Conservation (phyloP, 2,797 vertebrate genomes). For the Chrysocyon brachyurus region DNA sequence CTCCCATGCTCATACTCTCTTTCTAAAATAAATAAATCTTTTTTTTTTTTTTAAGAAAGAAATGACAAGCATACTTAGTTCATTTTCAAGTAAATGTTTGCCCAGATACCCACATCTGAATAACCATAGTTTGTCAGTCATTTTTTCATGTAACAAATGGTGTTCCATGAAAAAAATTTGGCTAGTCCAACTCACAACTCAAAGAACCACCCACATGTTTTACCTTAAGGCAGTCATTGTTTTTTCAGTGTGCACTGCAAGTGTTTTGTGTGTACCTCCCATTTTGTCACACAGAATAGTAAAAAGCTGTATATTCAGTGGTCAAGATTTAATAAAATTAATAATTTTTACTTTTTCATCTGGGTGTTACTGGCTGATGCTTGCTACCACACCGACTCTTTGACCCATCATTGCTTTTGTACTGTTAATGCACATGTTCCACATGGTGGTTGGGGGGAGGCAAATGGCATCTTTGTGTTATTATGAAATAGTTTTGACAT, state of each 20-base stretch:
- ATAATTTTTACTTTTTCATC: neutral
- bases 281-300: neutral
- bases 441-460: neutral
- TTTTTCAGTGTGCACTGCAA: neutral
- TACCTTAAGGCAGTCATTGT: neutral
- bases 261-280: neutral
- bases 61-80: neutral
- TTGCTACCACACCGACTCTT: neutral
- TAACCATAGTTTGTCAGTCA: neutral
- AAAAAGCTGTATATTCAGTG: neutral
- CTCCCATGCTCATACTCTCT: neutral
- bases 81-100: slow-evolving; percentile 6
- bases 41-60: neutral
- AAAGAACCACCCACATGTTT: neutral
- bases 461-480: neutral
- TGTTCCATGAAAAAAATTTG: neutral
- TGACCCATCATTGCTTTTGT: neutral
- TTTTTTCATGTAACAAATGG: neutral
- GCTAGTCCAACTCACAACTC: neutral
- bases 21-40: neutral
- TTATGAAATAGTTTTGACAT: neutral
- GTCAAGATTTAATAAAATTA: neutral
- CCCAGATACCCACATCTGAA: neutral
- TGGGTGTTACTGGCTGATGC: neutral
- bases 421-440: neutral